phyloP scores from a whole-genome alignment of 37 sponge, comb jelly and placozoan species.

The Aplysina aerophoba region DNA sequence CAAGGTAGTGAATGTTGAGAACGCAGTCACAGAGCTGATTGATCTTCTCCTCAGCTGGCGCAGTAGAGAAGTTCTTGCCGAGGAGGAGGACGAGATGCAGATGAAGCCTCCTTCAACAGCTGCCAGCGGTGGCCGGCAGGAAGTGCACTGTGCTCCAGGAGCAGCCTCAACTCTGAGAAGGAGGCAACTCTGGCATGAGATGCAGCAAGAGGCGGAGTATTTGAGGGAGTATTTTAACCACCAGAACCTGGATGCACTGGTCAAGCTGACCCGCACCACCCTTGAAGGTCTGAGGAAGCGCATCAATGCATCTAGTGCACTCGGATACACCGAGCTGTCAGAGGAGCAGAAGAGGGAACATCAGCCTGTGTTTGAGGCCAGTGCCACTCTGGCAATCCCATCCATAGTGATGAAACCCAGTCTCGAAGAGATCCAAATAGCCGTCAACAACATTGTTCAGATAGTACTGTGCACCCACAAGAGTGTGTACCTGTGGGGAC shows the following conservation, averaged over 20 bases:
- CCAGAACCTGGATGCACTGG: conserved; percentile 69
- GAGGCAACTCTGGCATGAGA: conserved; percentile 41
- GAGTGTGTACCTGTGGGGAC: conserved; percentile 62
- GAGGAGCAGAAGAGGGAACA: conserved; percentile 57
- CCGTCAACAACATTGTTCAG: conserved; percentile 62
- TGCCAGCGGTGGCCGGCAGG: neutral
- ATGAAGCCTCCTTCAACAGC: neutral
- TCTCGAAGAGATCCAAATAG: conserved; percentile 73
- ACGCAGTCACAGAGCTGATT: neutral
- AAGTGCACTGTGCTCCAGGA: conserved; percentile 13
- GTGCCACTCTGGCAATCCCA: conserved; percentile 64
- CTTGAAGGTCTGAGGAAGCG: conserved; percentile 80
- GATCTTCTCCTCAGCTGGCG: conserved; percentile 4
- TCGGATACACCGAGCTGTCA: conserved; percentile 58
- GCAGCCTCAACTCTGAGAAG: conserved; percentile 40
- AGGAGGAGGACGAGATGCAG: neutral
- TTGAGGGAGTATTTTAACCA: conserved; percentile 71
- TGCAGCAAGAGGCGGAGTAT: conserved; percentile 65
- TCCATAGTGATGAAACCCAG: conserved; percentile 67
- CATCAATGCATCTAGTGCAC: conserved; percentile 63
- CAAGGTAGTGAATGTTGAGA: conserved; percentile 16
- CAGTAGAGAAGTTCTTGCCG: neutral
- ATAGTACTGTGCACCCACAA: conserved; percentile 43
- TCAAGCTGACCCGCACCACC: conserved; percentile 68
- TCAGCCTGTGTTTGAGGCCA: conserved; percentile 67